Evolutionary conservation across 1,140 invertebrate species (phyloP).

Genomic region (Ceratosolen fusciceps): DNA sequence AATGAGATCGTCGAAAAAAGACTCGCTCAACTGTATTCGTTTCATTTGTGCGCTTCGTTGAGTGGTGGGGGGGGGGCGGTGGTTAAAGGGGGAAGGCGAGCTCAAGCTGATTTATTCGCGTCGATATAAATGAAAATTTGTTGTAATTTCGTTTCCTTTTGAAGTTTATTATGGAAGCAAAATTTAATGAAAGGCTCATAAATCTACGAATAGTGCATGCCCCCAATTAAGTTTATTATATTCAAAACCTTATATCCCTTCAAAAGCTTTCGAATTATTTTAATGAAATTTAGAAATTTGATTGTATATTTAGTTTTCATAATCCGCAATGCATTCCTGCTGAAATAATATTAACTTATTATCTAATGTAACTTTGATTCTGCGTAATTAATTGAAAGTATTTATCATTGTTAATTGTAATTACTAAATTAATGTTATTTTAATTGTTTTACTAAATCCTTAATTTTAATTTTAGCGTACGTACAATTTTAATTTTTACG

Average conservation of each 20-base stretch:
- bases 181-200: background rate
- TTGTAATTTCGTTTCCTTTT: background rate
- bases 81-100: background rate
- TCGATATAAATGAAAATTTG: background rate
- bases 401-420: too few species aligned
- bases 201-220: background rate
- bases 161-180: background rate
- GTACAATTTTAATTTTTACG: too few species aligned
- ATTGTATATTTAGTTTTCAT: background rate
- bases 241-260: background rate
- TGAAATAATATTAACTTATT: too few species aligned
- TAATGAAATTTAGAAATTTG: background rate
- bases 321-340: too few species aligned
- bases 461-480: too few species aligned
- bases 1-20: background rate
- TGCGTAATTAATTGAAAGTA: too few species aligned
- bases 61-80: too few species aligned
- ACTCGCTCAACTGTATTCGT: background rate
- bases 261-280: background rate
- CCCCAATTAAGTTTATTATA: background rate
- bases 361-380: too few species aligned
- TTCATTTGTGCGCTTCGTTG: background rate
- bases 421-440: too few species aligned
- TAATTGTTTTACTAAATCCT: too few species aligned
- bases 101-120: background rate